Conservation (phyloP, 2,797 vertebrate genomes). For the Sebastes reedi region DNA sequence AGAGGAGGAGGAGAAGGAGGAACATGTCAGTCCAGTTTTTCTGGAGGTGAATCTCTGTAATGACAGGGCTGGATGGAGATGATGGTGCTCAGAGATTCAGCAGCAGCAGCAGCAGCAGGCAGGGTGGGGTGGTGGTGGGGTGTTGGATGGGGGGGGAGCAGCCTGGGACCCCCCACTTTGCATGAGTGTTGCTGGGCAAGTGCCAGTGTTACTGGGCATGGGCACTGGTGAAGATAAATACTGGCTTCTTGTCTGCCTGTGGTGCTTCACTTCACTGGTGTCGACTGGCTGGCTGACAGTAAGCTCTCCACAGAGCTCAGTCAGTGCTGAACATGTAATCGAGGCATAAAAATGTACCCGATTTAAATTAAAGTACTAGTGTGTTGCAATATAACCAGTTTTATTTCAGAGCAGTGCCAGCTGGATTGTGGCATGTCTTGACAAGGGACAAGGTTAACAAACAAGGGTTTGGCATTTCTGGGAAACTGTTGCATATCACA, state of each 20-base stretch:
- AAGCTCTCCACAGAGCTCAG: background rate
- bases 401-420: background rate
- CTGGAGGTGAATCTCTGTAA: background rate
- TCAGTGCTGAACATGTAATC: background rate
- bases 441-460: background rate
- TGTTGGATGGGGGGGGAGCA: background rate
- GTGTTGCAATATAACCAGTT: background rate
- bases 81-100: constrained; percentile 16
- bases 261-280: constrained; percentile 31
- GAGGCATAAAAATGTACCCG: background rate
- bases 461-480: background rate
- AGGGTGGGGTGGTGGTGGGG: background rate
- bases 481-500: constrained; percentile 13
- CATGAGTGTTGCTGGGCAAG: constrained; percentile 66
- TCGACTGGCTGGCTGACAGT: constrained; percentile 7
- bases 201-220: constrained; percentile 66
- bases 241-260: constrained; percentile 52
- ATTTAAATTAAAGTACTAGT: background rate
- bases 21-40: background rate
- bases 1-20: background rate
- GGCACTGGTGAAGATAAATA: constrained; percentile 62
- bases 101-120: background rate
- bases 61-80: constrained; percentile 7
- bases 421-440: background rate
- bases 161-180: constrained; percentile 59